Evolutionary conservation across 2,113 vertebrate species (phyloP), one percentile per base, ranked within the genome.

Genomic region (Indicator maculatus): DNA sequence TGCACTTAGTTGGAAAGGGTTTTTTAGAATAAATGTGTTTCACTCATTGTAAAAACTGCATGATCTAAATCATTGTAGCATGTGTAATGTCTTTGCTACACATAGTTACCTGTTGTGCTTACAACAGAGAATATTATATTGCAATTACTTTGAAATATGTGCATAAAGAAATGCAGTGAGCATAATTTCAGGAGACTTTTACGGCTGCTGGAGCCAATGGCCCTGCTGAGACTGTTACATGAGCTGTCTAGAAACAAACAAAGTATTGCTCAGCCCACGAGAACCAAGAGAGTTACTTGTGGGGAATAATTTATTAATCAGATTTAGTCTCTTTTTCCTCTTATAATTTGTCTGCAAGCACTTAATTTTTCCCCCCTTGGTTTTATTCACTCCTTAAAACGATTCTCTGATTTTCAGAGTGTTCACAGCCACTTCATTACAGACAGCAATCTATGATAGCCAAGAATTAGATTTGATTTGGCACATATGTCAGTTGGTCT

Each of bases 91-190:
- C 30, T 91, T 50, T 86, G 53, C 56, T 83, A 71, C 64, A 86
- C 71, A 60, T 19, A 78, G 72, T 72, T 88, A 81, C 69, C 73
- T 80, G 58, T 88, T 79, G 83, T 61, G 83, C 50, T 86, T 83
- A 61, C 58, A 81, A 81, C 11, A 81, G 83, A 93, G 50, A 89
- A 55, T 83, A 93, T 94, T 83, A 90, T 81, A 74, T 24, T 59
- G 58, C 79, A 93, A 95, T 93, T 93, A 88, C 44, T 91, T 83
- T 65, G 89, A 97, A 93, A 95, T 72, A 44, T 33, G 58, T 64
- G 31, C 28, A 80, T 39, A n/a, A 83, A 91, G 69, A 95, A 93
- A 78, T 31, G 38, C 72, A 93, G n/a, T 31, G 47, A 90, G 10
- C 10, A 45, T 75, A 78, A 91, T 93, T 97, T 93, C 55, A 88